Evolutionary conservation across 2,888 invertebrate genomes (phyloP).

Genomic region (Prostheceraeus crozeri): DNA sequence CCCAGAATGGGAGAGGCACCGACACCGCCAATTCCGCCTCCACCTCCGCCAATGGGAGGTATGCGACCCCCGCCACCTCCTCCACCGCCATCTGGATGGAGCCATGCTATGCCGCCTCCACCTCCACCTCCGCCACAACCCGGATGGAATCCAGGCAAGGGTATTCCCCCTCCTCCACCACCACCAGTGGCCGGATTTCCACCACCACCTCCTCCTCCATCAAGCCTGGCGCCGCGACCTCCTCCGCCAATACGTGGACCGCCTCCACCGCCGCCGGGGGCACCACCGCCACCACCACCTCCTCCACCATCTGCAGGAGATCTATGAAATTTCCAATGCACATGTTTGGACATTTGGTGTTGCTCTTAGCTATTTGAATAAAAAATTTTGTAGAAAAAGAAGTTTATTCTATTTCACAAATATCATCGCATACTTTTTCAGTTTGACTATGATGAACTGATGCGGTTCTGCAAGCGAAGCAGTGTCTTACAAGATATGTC

Average conservation of each 20-base stretch:
- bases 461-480: no score
- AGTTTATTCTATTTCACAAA: no score
- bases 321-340: no score
- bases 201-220: background rate
- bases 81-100: constrained; percentile 42
- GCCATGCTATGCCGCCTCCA: constrained; percentile 42
- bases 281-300: constrained; percentile 40
- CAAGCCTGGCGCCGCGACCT: constrained; percentile 26
- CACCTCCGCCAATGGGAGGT: constrained; percentile 35
- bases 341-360: no score
- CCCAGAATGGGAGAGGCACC: constrained; percentile 64
- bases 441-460: no score
- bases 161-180: constrained; percentile 41
- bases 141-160: constrained; percentile 42
- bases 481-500: no score
- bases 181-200: no score
- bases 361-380: no score
- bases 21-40: constrained; percentile 62
- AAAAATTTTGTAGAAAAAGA: no score
- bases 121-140: constrained; percentile 43
- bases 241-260: constrained; percentile 42
- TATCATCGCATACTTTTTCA: no score
- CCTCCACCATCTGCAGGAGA: no score
- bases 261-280: constrained; percentile 40
- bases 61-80: constrained; percentile 41